Evolutionary conservation across 2,888 invertebrate genomes (phyloP), one percentile per base, ranked within the genome.

Genomic region (Microplitis deprimator): DNA sequence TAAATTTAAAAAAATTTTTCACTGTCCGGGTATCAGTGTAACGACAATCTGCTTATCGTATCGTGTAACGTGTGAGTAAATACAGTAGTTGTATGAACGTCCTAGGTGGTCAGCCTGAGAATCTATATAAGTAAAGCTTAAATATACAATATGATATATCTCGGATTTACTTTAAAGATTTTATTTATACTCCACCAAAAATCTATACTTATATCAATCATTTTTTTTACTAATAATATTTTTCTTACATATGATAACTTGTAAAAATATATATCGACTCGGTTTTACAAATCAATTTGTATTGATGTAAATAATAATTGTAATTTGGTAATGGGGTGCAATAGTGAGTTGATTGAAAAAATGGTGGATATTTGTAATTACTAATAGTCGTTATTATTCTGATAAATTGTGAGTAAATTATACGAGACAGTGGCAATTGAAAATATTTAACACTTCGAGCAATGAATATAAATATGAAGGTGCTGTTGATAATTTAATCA

Each of bases 21-120:
- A 16, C 59, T 68, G 5, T 68, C 6, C 40, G 40, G 39, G 20
- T 65, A 38, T 71, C 68, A 40, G 6, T 20, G 39, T n/a, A 29
- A 61, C 1, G 68, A 72, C 62, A 79, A 79, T 79, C 79, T 59
- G 64, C 79, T 79, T 79, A 77, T 79, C 74, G 71, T 75, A 74
- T 70, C 50, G 39, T 68, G 68, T 73, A 69, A 64, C 72, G 40
- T 68, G 16, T 17, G 50, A 50, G 62, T 72, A 64, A 17, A 71
- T 41, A 50, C 50, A 50, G 50, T 50, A 50, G 50, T 50, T 50
- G 50, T 13, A 50, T 50, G 10, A 50, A 50, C 50, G 50, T 50
- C 50, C 50, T 13, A 64, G 39, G 61, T 68, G 70, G 76, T 71
- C 70, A 70, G 71, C 61, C 50, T 50, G 50, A 50, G 50, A 50